Evolutionary conservation across 2,113 vertebrate species (phyloP), one percentile per base, ranked within the genome.

Genomic region (Catharus bicknelli): DNA sequence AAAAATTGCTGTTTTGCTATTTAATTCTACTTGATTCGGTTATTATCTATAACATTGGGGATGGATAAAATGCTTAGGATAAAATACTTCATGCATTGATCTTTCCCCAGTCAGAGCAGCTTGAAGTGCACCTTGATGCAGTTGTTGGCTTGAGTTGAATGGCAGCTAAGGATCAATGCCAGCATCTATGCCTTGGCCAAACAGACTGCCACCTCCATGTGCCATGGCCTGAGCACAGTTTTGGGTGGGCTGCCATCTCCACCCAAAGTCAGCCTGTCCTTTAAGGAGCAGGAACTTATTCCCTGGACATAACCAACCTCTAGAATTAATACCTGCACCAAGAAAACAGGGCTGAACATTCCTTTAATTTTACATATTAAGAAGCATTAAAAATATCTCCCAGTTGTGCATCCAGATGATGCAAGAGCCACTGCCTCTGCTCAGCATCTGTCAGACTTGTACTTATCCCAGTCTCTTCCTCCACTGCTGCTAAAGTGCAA

Each of bases 401-500:
- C 4, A 13, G 51, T 34, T 42, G 20, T 22, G 26, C 18, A 26
- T 1, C 23, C 4, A 57, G 51, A 16, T 9, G 32, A 67, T 19
- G 16, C 1, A 7, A 68, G 25, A 69, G 16, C n/a, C 40, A 6
- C 16, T 21, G n/a, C 25, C 38, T 76, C 34, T 29, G 29, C 66
- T 84, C 53, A 42, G 79, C 29, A 5, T 38, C 83, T 67, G 47
- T 6, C 3, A 4, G 32, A 47, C 43, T 42, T 17, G 6, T 40
- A 54, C 26, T n/a, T 17, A 40, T 14, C 19, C 43, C 27, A 43
- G 62, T 80, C 9, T 51, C 67, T 78, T n/a, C 32, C 22, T 50
- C 40, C 4, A 0, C 13, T 9, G 1, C 17, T 26, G 21, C 47
- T 50, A 0, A 70, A 69, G 16, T 3, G 8, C 0, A 5, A 36